phyloP scores from a whole-genome alignment of 2,113 vertebrate species.

The Strix uralensis region DNA sequence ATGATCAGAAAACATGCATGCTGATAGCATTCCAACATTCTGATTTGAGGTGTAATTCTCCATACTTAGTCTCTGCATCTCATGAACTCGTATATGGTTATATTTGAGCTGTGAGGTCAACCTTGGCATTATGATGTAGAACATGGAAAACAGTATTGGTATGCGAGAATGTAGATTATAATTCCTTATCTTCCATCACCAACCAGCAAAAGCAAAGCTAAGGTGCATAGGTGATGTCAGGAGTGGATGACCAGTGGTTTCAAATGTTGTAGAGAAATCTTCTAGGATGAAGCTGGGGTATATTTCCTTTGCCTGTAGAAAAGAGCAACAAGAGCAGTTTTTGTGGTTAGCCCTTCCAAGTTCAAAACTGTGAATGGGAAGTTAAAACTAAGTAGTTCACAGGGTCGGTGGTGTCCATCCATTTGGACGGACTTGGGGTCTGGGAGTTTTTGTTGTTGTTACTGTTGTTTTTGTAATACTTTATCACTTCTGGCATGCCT shows the following conservation, averaged over 20 bases:
- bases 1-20: neutral
- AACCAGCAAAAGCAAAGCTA: neutral
- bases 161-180: neutral
- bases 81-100: neutral
- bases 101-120: neutral
- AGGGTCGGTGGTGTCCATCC: rapidly evolving
- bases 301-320: neutral
- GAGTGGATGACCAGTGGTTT: neutral
- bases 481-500: neutral
- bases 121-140: neutral
- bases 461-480: neutral
- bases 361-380: neutral
- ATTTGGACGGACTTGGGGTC: rapidly evolving
- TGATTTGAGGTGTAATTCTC: neutral
- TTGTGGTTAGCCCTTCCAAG: neutral
- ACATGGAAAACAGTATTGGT: neutral
- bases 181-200: neutral
- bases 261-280: neutral
- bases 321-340: neutral
- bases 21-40: neutral
- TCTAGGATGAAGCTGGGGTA: rapidly evolving
- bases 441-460: neutral
- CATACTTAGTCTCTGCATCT: neutral
- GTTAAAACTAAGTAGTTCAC: neutral
- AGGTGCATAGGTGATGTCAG: rapidly evolving